These are phyloP conservation scores for Austrolebias charrua DNA, from an alignment of 2,797 vertebrate species.

Conservation along the genomic window DNA sequence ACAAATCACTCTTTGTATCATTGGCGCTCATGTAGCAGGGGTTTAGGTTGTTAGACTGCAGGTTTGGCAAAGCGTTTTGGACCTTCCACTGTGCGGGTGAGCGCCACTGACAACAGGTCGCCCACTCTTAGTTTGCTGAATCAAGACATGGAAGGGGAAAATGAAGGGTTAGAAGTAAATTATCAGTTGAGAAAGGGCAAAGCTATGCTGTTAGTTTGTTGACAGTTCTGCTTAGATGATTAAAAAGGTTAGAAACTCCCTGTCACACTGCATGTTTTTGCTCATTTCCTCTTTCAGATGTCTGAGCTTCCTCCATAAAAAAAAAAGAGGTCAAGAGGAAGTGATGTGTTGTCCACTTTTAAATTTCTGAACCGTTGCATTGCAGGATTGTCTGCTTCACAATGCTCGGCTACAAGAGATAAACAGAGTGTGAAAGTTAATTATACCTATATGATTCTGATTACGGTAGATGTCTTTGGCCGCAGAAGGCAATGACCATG, in stretches of 20 bases:
- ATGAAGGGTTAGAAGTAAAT: not conserved
- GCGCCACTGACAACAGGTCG: constrained; percentile 11
- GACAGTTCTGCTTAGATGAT: constrained; percentile 31
- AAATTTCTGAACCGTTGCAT: constrained; percentile 19
- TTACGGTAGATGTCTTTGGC: constrained; percentile 16
- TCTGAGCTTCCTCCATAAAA: constrained; percentile 64
- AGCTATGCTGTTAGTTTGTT: constrained; percentile 27
- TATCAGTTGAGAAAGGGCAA: not conserved
- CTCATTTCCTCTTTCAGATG: constrained; percentile 71
- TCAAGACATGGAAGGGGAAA: constrained; percentile 19
- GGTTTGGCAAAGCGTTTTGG: constrained; percentile 47
- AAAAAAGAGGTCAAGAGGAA: constrained; percentile 33
- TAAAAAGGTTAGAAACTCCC: constrained; percentile 34
- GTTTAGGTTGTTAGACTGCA: constrained; percentile 44
- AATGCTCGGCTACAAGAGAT: not conserved
- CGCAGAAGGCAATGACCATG: constrained; percentile 21
- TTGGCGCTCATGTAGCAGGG: constrained; percentile 33
- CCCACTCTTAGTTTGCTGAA: constrained; percentile 10
- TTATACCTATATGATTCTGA: too few relatives aligned
- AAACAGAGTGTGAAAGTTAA: not conserved
- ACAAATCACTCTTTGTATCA: constrained; percentile 64
- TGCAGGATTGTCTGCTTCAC: constrained; percentile 13
- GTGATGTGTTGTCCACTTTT: constrained; percentile 16
- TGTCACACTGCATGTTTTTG: constrained; percentile 40
- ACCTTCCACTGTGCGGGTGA: constrained; percentile 25